Conservation (phyloP, 2,888 invertebrate genomes). For the Bhutanitis thaidina region DNA sequence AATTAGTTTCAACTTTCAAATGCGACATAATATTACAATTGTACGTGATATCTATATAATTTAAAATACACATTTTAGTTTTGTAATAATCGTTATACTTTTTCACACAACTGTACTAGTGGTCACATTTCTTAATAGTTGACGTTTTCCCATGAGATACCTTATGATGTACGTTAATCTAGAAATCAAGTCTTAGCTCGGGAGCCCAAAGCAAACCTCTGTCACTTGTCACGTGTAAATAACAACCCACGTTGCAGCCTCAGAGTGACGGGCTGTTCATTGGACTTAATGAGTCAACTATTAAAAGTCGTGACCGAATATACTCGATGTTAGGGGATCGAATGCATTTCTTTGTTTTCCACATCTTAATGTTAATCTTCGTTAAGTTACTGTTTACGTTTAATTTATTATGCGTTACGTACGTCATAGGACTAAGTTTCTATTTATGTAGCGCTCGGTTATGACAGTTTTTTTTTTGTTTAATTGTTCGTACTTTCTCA, state of each 20-base stretch:
- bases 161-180: too few relatives aligned
- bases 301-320: not conserved
- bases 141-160: not conserved
- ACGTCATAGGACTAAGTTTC: not conserved
- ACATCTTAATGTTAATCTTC: slow-evolving; percentile 35
- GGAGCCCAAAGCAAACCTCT: too few relatives aligned
- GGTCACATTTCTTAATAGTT: not conserved
- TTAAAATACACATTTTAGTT: too few relatives aligned
- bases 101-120: not conserved
- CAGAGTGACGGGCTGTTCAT: not conserved
- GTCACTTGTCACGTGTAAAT: too few relatives aligned
- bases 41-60: too few relatives aligned
- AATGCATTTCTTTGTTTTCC: slow-evolving; percentile 35
- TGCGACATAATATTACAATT: too few relatives aligned
- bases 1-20: too few relatives aligned
- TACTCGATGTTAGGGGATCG: not conserved
- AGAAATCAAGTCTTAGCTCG: too few relatives aligned
- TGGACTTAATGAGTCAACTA: not conserved
- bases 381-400: slow-evolving; percentile 34
- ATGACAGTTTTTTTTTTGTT: too few relatives aligned
- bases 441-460: not conserved
- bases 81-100: not conserved
- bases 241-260: too few relatives aligned
- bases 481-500: too few relatives aligned
- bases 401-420: slow-evolving; percentile 30